Evolutionary conservation across 2,888 invertebrate genomes (phyloP).

Genomic region (Scaeva pyrastri): DNA sequence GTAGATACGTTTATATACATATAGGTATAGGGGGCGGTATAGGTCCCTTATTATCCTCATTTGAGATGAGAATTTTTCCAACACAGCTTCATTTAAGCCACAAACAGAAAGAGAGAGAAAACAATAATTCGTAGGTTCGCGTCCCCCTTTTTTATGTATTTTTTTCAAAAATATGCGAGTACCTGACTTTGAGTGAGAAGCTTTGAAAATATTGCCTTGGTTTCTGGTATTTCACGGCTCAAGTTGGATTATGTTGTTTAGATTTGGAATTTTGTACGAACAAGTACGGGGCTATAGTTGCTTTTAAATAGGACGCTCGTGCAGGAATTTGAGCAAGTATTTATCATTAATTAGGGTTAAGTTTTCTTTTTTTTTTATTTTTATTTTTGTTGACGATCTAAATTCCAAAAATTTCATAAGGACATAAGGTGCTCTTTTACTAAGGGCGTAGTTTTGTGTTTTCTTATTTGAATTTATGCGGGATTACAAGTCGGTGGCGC

Average conservation of each 20-base stretch:
- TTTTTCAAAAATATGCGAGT: background rate
- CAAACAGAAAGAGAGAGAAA: background rate
- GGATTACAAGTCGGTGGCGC: too few species aligned
- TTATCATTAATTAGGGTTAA: constrained; percentile 60
- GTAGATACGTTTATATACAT: background rate
- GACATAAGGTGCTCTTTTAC: background rate
- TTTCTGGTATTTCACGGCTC: constrained; percentile 28
- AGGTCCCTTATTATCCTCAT: constrained; percentile 26
- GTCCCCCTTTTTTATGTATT: too few species aligned
- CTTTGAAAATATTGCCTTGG: constrained; percentile 5
- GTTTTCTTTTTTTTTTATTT: background rate
- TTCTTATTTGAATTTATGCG: too few species aligned
- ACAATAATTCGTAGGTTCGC: background rate
- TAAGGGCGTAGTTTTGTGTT: too few species aligned
- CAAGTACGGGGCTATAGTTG: background rate
- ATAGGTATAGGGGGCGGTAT: background rate
- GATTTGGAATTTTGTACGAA: too few species aligned
- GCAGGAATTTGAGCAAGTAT: constrained; percentile 36
- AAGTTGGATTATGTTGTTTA: constrained; percentile 27
- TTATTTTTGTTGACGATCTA: background rate
- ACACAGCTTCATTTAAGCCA: background rate
- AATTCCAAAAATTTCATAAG: background rate
- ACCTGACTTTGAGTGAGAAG: background rate
- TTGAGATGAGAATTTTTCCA: constrained; percentile 30
- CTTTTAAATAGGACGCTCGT: constrained; percentile 34